Percentiles rank a stretch among this genome's conserved stretches.
These are phyloP conservation scores for Ictalurus punctatus DNA, from an alignment of 2,113 vertebrate species.

Conservation along the genomic window DNA sequence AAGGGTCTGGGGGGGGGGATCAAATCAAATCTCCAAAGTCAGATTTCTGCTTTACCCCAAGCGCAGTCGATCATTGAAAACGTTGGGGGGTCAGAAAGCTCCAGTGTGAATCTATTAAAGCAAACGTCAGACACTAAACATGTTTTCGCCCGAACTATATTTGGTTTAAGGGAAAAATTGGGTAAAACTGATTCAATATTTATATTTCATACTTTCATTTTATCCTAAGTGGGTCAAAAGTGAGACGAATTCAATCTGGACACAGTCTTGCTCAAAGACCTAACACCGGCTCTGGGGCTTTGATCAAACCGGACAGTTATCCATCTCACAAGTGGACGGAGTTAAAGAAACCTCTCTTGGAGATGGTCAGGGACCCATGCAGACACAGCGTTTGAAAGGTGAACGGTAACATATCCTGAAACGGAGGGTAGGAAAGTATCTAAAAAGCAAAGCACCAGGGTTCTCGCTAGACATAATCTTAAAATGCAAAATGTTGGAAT, in stretches of 20 bases:
- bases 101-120: neutral
- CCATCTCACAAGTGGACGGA: neutral
- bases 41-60: neutral
- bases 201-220: neutral
- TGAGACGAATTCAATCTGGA: neutral
- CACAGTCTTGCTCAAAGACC: neutral
- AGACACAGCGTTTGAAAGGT: neutral
- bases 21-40: neutral
- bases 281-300: neutral
- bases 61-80: neutral
- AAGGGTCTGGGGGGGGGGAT: too few relatives aligned
- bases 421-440: neutral
- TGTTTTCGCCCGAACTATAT: neutral
- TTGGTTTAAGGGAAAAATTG: neutral
- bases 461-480: neutral
- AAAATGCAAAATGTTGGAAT: neutral
- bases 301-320: neutral
- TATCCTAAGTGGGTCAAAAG: neutral
- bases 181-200: neutral
- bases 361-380: neutral
- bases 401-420: neutral
- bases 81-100: neutral
- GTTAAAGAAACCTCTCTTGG: neutral
- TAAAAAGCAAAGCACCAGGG: neutral
- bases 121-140: neutral